Evolutionary conservation across 2,113 vertebrate species (phyloP).

Genomic region (Cyrtonyx montezumae): DNA sequence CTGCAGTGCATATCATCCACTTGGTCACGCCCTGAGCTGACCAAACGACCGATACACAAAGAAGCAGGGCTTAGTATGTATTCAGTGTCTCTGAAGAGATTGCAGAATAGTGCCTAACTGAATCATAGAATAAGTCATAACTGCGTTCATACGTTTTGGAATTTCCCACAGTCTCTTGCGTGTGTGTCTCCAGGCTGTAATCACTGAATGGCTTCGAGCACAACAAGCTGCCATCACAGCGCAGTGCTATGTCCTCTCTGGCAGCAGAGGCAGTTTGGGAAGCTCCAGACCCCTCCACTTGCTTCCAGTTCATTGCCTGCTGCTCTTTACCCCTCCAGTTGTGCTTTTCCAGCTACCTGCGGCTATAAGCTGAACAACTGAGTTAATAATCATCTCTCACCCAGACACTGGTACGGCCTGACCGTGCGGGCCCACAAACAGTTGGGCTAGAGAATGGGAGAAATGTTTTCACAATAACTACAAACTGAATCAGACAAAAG

Average conservation of each 20-base stretch:
- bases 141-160: not conserved
- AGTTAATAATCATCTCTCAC: conserved; percentile 32
- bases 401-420: not conserved
- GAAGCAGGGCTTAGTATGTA: not conserved
- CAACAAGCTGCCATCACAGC: too few relatives aligned
- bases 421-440: not conserved
- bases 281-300: too few relatives aligned
- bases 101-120: not conserved
- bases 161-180: not conserved
- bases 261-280: too few relatives aligned
- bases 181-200: too few relatives aligned
- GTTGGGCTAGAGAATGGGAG: not conserved
- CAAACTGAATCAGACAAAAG: not conserved
- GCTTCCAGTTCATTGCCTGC: too few relatives aligned
- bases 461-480: not conserved
- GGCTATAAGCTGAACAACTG: not conserved
- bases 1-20: not conserved
- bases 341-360: not conserved
- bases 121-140: not conserved
- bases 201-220: too few relatives aligned
- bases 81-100: not conserved
- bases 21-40: not conserved
- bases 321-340: not conserved
- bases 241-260: too few relatives aligned
- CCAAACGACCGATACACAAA: not conserved